Base-by-base conservation (phyloP, 2,888 invertebrate species). In the Drosophila tanythrix region DNA sequence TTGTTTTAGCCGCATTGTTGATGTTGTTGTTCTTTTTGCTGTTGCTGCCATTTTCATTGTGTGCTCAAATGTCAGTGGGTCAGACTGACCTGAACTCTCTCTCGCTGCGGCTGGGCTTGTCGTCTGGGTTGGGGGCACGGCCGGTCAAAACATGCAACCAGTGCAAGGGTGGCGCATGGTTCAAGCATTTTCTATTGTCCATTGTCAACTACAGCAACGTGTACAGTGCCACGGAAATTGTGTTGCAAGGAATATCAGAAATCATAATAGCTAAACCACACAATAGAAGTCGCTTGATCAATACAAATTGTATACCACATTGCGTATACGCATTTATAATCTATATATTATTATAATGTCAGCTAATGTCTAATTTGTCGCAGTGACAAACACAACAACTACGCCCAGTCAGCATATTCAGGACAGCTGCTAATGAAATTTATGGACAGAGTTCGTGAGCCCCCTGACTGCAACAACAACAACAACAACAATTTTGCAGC, bases 341-440 rank as follows among this genome's bases (percentile, higher is more conserved):
- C 74, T 87, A 77, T 81, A 53, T 29, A 60, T 60, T 68, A 74
- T 74, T 29, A 56, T 38, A n/a, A 38, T 38, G 27, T 27, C 67
- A 72, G 82, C 83, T 83, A 89, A 83, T 77, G 51, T 66, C 40
- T 43, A 83, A 70, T 68, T 82, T 87, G 88, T 74, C 86, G 84
- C 84, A 84, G 72, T 76, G 76, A 35, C 63, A 76, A 61, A 57
- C 48, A 27, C 64, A 65, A 21, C 18, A 53, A 21, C 51, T 65
- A 31, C 27, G 38, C n/a, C 13, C 40, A 58, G 31, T 40, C 27
- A 51, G 21, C 27, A 35, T 55, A 27, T 25, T 27, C 13, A 38
- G 38, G 59, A 58, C 87, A 88, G 74, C 83, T 90, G 90, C 86
- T 90, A 83, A 86, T 90, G 87, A 81, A 87, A 86, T 86, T 90